These are phyloP conservation scores for Gymnocypris eckloni DNA, from an alignment of 2,797 vertebrate genomes.

Conservation along the genomic window DNA sequence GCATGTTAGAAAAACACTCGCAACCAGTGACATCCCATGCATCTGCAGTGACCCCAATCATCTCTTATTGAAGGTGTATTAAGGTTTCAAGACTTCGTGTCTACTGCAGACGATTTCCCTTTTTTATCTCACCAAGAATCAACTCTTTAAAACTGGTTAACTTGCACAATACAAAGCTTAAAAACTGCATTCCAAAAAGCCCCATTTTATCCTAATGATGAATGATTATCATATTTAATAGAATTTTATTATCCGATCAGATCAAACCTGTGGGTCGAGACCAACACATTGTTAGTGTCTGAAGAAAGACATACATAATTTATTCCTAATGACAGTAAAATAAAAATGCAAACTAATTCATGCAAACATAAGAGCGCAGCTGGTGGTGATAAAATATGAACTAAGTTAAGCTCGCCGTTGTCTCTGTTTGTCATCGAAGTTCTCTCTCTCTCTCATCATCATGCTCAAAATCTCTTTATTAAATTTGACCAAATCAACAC, in stretches of 20 bases:
- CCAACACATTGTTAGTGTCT: not conserved
- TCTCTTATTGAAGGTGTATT: not conserved
- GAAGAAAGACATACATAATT: not conserved
- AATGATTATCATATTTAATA: not conserved
- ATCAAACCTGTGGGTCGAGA: not conserved
- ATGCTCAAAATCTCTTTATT: conserved; percentile 1
- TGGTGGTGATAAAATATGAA: not conserved
- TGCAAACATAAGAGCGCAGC: not conserved
- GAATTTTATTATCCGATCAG: not conserved
- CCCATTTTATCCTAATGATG: not conserved
- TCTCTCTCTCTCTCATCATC: not conserved
- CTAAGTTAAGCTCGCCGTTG: not conserved
- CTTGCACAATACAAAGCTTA: too few species aligned
- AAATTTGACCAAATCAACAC: not conserved
- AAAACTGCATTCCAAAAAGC: not conserved
- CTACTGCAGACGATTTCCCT: not conserved
- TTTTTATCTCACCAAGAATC: not conserved
- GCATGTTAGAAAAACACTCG: not conserved
- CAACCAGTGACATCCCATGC: not conserved
- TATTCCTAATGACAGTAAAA: not conserved
- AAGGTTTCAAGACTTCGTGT: not conserved
- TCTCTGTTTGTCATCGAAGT: not conserved
- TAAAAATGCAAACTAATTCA: not conserved
- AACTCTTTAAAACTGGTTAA: not conserved
- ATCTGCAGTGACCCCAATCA: not conserved